Evolutionary conservation across 2,888 invertebrate species (phyloP).

Genomic region (Loripinus fragilis): DNA sequence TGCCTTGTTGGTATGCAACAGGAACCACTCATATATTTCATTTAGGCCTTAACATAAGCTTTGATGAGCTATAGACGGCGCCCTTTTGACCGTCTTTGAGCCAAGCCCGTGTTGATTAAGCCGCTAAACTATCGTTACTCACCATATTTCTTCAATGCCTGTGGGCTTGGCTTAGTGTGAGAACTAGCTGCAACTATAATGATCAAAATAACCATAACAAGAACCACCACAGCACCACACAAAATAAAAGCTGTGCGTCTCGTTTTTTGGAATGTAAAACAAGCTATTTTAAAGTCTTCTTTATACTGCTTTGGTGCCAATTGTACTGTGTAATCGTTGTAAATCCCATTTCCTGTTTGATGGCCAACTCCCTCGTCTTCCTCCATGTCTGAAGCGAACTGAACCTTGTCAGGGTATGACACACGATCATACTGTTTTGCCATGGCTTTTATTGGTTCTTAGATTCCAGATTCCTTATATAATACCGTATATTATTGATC

Average conservation of each 20-base stretch:
- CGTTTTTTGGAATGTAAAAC: constrained; percentile 55
- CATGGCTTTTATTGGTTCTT: constrained; percentile 24
- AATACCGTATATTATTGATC: no score
- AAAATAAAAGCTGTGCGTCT: constrained; percentile 43
- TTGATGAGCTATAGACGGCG: no score
- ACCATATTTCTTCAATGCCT: constrained; percentile 24
- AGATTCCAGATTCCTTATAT: no score
- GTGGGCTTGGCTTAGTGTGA: neutral
- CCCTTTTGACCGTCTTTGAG: no score
- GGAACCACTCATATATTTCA: no score
- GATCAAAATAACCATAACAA: constrained; percentile 39
- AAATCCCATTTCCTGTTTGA: constrained; percentile 42
- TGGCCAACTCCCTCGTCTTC: constrained; percentile 22
- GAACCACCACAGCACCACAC: constrained; percentile 33
- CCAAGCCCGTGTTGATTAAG: no score
- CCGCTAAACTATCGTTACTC: constrained; percentile 1
- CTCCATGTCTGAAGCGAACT: constrained; percentile 52
- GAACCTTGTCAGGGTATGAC: constrained; percentile 57
- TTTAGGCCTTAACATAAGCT: no score
- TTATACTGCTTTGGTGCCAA: constrained; percentile 41
- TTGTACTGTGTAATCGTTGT: constrained; percentile 52
- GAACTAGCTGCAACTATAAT: constrained; percentile 36
- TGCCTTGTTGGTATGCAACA: no score
- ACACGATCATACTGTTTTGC: constrained; percentile 55
- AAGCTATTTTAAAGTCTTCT: constrained; percentile 50